Evolutionary conservation across 2,888 invertebrate species (phyloP), one percentile per base, ranked within the genome.

Genomic region (Amphiduros pacificus): DNA sequence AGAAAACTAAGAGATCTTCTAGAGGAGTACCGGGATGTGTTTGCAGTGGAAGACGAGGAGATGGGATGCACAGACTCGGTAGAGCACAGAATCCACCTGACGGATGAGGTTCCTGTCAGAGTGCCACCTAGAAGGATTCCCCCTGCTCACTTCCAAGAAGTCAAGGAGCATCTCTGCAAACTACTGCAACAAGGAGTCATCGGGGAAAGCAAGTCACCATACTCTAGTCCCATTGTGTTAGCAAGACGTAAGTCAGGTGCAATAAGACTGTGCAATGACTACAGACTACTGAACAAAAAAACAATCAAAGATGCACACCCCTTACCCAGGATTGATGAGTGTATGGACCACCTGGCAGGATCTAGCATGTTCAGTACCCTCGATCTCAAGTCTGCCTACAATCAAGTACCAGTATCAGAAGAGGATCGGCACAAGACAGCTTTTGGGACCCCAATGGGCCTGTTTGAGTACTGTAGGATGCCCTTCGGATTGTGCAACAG

Each of bases 401-500:
- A 17, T 11, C 59, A 51, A 22, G 52, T 40, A n/a, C 26, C 24
- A 22, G 28, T 51, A 5, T 26, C 22, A 5, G 53, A 52, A 52
- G 52, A 52, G 17, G 20, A 50, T n/a, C 27, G 9, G 4, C 4
- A 52, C 17, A 52, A 48, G 17, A 59, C 59, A 32, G 52, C 59
- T n/a, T 59, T 59, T 22, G 31, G 31, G 14, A 27, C 36, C 3
- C 50, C 17, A 6, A 20, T 29, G 14, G 40, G 51, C 6, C 26
- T 51, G 4, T 53, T 32, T 36, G 32, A 51, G n/a, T 59, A 22
- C 26, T 54, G 31, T 17, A 24, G 36, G 17, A 52, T 53, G 59
- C 53, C 59, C 9, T 51, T 59, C 17, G 59, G 59, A 9, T 32
- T 32, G 2, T 28, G 28, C 27, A 52, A 51, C 41, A 27, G 31